phyloP scores from a whole-genome alignment of 2,888 invertebrate species.

The Pyralis farinalis region DNA sequence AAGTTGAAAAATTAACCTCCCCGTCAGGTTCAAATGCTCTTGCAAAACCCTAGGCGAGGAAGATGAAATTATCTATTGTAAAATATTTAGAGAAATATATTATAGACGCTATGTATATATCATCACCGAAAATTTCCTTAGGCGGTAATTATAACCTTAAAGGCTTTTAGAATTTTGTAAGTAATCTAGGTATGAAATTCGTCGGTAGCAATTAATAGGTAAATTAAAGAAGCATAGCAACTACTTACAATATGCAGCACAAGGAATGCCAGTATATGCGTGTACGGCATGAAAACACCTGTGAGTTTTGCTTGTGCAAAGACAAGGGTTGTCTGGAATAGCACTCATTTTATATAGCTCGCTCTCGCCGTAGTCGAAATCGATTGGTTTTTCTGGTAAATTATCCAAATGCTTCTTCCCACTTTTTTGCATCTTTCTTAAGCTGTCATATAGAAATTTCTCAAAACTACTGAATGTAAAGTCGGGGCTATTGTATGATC shows the following conservation, averaged over 20 bases:
- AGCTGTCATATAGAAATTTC: conserved; percentile 92
- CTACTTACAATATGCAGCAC: conserved; percentile 92
- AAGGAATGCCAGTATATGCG: conserved; percentile 94
- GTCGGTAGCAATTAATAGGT: too few relatives aligned
- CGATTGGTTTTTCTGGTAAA: conserved; percentile 78
- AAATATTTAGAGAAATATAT: too few relatives aligned
- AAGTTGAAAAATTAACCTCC: too few relatives aligned
- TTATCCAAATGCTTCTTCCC: conserved; percentile 83
- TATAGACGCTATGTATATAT: too few relatives aligned
- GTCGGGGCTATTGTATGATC: conserved; percentile 84
- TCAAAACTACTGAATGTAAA: conserved; percentile 90
- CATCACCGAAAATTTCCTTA: too few relatives aligned
- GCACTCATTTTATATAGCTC: conserved; percentile 83
- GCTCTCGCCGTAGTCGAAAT: conserved; percentile 74
- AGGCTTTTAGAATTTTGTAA: too few relatives aligned
- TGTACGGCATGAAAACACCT: conserved; percentile 95
- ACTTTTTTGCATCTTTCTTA: conserved; percentile 88
- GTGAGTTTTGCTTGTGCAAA: conserved; percentile 93
- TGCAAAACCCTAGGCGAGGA: too few relatives aligned
- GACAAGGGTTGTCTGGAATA: conserved; percentile 86
- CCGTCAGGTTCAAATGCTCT: too few relatives aligned
- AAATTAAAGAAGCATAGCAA: not conserved
- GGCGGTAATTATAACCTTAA: too few relatives aligned
- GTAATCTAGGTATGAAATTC: too few relatives aligned
- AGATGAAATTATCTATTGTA: too few relatives aligned